phyloP scores from a whole-genome alignment of 2,797 vertebrate genomes.

The Schizopygopsis malacanthus region DNA sequence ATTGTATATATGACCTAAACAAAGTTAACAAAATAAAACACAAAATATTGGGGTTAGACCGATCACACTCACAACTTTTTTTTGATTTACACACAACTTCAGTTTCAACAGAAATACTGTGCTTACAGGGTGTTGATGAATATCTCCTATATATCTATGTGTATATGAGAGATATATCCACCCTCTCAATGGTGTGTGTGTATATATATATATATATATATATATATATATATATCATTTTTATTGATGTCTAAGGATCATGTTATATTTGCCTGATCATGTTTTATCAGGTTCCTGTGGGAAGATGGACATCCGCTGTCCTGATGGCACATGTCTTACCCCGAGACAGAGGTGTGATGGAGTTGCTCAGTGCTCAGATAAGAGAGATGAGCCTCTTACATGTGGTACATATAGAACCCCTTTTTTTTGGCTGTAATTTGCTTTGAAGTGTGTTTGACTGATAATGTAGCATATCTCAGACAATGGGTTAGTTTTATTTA shows the following conservation, averaged over 20 bases:
- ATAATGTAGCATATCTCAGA: not conserved
- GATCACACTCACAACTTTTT: too few relatives aligned
- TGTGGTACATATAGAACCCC: conserved; percentile 73
- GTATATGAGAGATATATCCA: too few relatives aligned
- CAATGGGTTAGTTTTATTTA: too few relatives aligned
- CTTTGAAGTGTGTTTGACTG: not conserved
- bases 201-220: too few relatives aligned
- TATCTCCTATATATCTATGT: too few relatives aligned
- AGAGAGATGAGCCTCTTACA: conserved; percentile 82
- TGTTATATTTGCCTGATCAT: not conserved
- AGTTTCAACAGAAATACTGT: too few relatives aligned
- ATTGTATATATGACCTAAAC: not conserved
- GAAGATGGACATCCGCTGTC: conserved; percentile 71
- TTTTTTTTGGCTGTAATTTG: not conserved
- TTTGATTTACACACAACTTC: too few relatives aligned
- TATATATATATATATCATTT: too few relatives aligned
- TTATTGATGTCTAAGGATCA: not conserved
- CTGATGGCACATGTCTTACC: conserved; percentile 80
- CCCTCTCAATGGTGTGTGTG: too few relatives aligned
- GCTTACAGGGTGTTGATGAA: too few relatives aligned
- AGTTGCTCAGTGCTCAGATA: conserved; percentile 80
- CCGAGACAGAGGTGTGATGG: conserved; percentile 81
- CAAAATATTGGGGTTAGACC: too few relatives aligned
- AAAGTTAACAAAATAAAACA: too few relatives aligned
- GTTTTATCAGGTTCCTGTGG: conserved; percentile 66